Percentiles rank a stretch among this genome's conserved stretches.
These are phyloP conservation scores for Pteruthius melanotis DNA, from an alignment of 2,113 vertebrate genomes.

Conservation along the genomic window DNA sequence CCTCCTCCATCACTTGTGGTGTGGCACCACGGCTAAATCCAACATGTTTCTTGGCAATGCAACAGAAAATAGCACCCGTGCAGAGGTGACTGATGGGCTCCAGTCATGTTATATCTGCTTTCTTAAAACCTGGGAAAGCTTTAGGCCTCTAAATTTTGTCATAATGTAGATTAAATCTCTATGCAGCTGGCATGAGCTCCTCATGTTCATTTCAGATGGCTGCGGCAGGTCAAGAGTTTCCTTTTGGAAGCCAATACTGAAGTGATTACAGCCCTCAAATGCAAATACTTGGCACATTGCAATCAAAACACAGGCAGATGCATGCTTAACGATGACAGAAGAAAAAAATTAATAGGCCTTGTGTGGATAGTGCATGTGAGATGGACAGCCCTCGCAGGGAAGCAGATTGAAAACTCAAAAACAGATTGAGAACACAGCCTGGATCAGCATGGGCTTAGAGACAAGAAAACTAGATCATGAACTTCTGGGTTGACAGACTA, in stretches of 20 bases:
- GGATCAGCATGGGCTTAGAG: not conserved
- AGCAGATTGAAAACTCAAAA: constrained; percentile 8
- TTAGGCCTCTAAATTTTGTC: not conserved
- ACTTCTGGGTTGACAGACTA: not conserved
- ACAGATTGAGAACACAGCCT: not conserved
- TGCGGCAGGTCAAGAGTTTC: not conserved
- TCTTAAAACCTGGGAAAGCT: not conserved
- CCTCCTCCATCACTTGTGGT: not conserved
- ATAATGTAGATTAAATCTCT: not conserved
- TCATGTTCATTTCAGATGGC: not conserved
- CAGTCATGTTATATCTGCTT: not conserved
- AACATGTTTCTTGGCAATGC: not conserved
- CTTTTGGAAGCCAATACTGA: not conserved
- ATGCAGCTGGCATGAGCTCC: not conserved
- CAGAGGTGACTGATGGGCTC: not conserved
- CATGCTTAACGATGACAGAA: not conserved
- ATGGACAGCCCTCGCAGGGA: not conserved
- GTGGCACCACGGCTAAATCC: not conserved
- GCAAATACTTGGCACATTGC: not conserved
- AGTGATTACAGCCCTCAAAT: not conserved
- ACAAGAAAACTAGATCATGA: not conserved
- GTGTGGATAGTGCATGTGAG: not conserved
- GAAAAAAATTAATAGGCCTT: not conserved
- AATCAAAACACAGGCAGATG: not conserved
- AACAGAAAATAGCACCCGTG: not conserved